Base-by-base conservation (phyloP, 2,888 invertebrate species). In the Pantelozetes paolii region DNA sequence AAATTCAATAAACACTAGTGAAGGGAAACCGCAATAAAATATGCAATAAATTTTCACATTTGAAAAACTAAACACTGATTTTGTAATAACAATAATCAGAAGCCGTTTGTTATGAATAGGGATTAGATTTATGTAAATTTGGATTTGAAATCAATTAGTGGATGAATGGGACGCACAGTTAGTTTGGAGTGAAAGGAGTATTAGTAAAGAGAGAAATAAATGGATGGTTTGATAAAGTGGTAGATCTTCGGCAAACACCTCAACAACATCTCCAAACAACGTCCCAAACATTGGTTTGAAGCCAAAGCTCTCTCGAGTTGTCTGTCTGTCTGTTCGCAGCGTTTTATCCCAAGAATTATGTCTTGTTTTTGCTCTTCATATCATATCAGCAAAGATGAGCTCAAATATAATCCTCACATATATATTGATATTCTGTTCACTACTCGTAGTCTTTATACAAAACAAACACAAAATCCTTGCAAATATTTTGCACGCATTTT, bases 121-220 rank as follows among this genome's bases (percentile, higher is more conserved):
- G 36, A 36, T 36, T 36, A 36, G 26, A 54, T 54, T 23, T 23
- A n/a, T 9, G 9, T 23, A 23, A 54, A 8, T 3, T 8, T 23
- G 2, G 9, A 8, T 3, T 8, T 23, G 2, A 8, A 9, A 23
- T 20, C 26, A 26, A 23, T 23, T 2, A 54, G 23, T 54, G 54
- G 9, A 26, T 23, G 28, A 62, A 62, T 62, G 62, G 62, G 62
- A 62, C 62, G 32, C n/a, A 62, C 9, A 54, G 54, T 54, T n/a
- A 62, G 62, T 62, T 30, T 62, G 62, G 62, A 62, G 28, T 62
- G 11, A 62, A 62, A 30, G 62, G 11, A 13, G 5, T 30, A 28
- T 2, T 11, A 15, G 6, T 45, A 18, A 45, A 40, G 13, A 13
- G 13, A 40, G 45, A 11, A 45, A 45, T 11, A 45, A n/a, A 36